Percentiles rank a stretch among this genome's conserved stretches.
Evolutionary conservation across 1,140 invertebrate species (phyloP).

Genomic region (Mesaphorura yosii): DNA sequence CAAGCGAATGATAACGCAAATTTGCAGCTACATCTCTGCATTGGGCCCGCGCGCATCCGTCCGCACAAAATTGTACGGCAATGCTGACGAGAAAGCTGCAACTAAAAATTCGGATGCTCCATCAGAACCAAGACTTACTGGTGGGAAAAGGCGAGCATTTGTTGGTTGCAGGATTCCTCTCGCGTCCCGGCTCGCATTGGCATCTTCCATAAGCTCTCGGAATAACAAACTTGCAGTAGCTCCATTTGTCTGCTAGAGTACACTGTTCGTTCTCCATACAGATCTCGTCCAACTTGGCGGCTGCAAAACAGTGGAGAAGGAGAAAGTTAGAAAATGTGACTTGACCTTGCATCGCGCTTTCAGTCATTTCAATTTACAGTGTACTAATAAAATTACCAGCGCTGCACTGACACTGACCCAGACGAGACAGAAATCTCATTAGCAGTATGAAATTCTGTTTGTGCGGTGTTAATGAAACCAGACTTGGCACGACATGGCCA

Average conservation of each 20-base stretch:
- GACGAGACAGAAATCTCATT: too few relatives aligned
- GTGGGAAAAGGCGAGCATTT: slow-evolving; percentile 41
- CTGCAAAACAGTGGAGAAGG: slow-evolving; percentile 43
- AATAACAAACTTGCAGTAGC: slow-evolving; percentile 76
- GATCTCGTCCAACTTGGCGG: slow-evolving; percentile 70
- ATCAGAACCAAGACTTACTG: slow-evolving; percentile 11
- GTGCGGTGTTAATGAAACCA: too few relatives aligned
- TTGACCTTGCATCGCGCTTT: neutral
- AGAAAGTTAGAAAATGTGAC: neutral
- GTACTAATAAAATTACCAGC: too few relatives aligned
- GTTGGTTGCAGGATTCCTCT: slow-evolving; percentile 30
- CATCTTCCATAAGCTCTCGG: slow-evolving; percentile 78
- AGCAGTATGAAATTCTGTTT: too few relatives aligned
- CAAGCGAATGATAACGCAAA: too few relatives aligned
- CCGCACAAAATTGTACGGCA: too few relatives aligned
- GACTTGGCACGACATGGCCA: too few relatives aligned
- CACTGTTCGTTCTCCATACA: slow-evolving; percentile 82
- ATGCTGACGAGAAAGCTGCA: too few relatives aligned
- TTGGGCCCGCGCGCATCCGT: too few relatives aligned
- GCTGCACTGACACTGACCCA: too few relatives aligned
- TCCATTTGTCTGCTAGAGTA: slow-evolving; percentile 62
- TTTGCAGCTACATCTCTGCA: too few relatives aligned
- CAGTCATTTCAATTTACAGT: neutral
- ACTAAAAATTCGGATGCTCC: too few relatives aligned
- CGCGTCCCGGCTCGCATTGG: slow-evolving; percentile 45